Base-by-base conservation (phyloP, 2,888 invertebrate genomes). In the Orchesella flavescens region DNA sequence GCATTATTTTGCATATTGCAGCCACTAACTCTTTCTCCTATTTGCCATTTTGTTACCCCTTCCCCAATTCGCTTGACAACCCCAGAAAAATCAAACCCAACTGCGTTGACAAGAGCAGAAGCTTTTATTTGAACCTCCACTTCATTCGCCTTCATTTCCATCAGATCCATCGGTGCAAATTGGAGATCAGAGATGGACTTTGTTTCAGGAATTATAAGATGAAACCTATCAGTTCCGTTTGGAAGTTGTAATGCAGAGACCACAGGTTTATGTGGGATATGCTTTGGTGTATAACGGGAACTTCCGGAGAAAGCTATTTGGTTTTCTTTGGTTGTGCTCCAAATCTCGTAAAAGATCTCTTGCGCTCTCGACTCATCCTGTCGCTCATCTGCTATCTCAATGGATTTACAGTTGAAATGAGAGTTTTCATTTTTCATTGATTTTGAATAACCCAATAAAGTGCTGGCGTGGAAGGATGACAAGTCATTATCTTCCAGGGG, bases 91-190 rank as follows among this genome's bases (percentile, higher is more conserved):
- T 84, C 84, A 7, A 63, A 13, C 15, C 81, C 84, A 7, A 84
- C 55, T 1, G 66, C 24, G 63, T 76, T 74, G 24, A 49, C 21
- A 3, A 83, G 68, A 12, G 49, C 76, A 1, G 24, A n/a, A 21
- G 71, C 69, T 77, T 65, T 66, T 0, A 83, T 72, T 34, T 76
- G 49, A 10, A 83, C 24, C 34, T 83, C 83, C 4, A 77, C 63
- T 17, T 72, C 44, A 0, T 23, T 21, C 4, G 49, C 72, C 12
- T 23, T 5, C 23, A 76, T 34, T 5, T 3, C 0, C 0, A 1
- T 24, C 1, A 5, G 21, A 24, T 44, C 76, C 10, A 61, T 13
- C 3, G 72, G 55, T 4, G 1, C 57, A 23, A 77, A 83, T 12
- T 17, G 15, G 0, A 83, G 23, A 23, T 77, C 77, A 5, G 17